These are phyloP conservation scores for Molorchus minor DNA, from an alignment of 2,888 invertebrate species.

Conservation along the genomic window DNA sequence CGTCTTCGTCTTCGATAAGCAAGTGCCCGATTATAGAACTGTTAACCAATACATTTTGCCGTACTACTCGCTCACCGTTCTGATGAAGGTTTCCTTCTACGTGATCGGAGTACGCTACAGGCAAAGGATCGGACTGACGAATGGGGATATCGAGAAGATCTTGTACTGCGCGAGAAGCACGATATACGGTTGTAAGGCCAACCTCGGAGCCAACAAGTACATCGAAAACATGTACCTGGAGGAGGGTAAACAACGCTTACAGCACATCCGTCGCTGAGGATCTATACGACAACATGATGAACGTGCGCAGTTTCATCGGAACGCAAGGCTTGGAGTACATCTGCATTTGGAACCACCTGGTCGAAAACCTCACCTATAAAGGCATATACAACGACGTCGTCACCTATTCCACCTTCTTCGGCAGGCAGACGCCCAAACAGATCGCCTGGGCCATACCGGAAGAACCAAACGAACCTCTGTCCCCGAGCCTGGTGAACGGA, in stretches of 20 bases:
- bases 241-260: conserved; percentile 15
- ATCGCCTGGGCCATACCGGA: not conserved
- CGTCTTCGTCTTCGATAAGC: not conserved
- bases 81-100: conserved; percentile 23
- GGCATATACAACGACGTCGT: conserved; percentile 5
- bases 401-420: conserved; percentile 12
- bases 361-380: conserved; percentile 3
- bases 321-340: conserved; percentile 20
- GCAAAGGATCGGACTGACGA: not conserved
- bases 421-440: conserved; percentile 2
- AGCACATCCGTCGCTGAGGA: conserved; percentile 13
- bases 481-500: not conserved
- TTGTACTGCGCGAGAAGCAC: conserved; percentile 12
- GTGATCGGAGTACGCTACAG: conserved; percentile 5
- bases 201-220: conserved; percentile 17
- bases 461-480: not conserved
- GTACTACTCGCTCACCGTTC: not conserved
- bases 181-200: conserved; percentile 7
- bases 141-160: conserved; percentile 11
- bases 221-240: not conserved
- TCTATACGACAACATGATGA: conserved; percentile 21
- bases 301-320: conserved; percentile 16
- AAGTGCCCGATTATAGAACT: not conserved
- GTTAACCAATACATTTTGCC: conserved; percentile 12
- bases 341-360: conserved; percentile 19